phyloP scores from a whole-genome alignment of 2,797 vertebrate species.

The Melanotaenia trifasciata region DNA sequence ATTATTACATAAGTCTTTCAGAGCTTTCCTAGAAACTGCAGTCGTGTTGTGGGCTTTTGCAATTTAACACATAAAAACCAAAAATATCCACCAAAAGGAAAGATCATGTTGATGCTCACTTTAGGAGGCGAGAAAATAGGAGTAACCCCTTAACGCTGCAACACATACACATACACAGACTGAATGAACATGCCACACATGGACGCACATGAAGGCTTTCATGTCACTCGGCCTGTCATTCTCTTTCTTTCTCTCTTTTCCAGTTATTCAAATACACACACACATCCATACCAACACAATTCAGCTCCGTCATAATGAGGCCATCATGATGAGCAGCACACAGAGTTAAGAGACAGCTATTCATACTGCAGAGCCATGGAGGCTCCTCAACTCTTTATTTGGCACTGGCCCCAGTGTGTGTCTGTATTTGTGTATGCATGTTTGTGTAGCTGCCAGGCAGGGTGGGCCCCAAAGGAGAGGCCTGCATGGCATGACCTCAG shows the following conservation, averaged over 20 bases:
- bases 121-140: constrained; percentile 38
- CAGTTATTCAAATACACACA: constrained; percentile 21
- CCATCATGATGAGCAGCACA: constrained; percentile 63
- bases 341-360: constrained; percentile 68
- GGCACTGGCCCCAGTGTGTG: constrained; percentile 48
- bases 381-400: constrained; percentile 62
- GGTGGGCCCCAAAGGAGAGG: constrained; percentile 66
- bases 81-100: constrained; percentile 53
- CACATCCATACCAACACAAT: constrained; percentile 37
- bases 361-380: constrained; percentile 57
- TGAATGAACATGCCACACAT: constrained; percentile 51
- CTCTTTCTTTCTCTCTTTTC: constrained; percentile 25
- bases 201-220: constrained; percentile 54
- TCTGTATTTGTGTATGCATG: constrained; percentile 38
- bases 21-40: constrained; percentile 39
- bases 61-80: constrained; percentile 51
- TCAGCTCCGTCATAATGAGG: constrained; percentile 68
- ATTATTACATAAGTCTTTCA: constrained; percentile 58
- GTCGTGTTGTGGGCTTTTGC: constrained; percentile 14
- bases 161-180: constrained; percentile 34
- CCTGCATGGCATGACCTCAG: constrained; percentile 74
- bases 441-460: constrained; percentile 60
- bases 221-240: constrained; percentile 36
- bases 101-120: constrained; percentile 60
- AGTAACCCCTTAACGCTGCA: constrained; percentile 19